Base-by-base conservation (phyloP, 1,140 invertebrate genomes). In the Samia ricini region DNA sequence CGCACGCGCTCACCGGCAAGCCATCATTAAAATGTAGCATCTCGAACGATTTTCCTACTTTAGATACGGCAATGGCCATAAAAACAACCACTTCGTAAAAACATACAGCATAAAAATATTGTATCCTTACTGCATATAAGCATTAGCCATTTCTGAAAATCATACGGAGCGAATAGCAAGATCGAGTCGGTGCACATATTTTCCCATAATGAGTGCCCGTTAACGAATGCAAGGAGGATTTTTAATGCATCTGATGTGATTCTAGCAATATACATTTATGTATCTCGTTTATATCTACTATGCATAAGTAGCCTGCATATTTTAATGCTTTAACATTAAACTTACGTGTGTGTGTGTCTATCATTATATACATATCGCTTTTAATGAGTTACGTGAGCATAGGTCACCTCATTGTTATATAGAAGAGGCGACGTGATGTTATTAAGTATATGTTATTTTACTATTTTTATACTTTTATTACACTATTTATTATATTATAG, bases 101-200 rank as follows among this genome's bases (percentile, higher is more conserved):
- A 88, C 82, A 70, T 26, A 74, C 66, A 60, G 85, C 82, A 90
- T 90, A 90, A 90, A 90, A 90, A 90, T 88, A 90, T 90, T 90
- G 85, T 86, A 88, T 88, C 87, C 84, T 81, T 85, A 80, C 72
- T 77, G 77, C 79, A 64, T 84, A 88, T 87, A 83, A 76, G 80
- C 79, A 68, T 71, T 73, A 66, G 76, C 84, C 85, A 84, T 86
- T 88, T 90, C 88, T 90, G 88, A 90, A 88, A 90, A 90, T 88
- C 88, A 90, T 86, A 88, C 88, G 85, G 88, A 78, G 84, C 80
- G 83, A 68, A 74, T 74, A 76, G 81, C 81, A 73, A 76, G 73
- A 83, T 72, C 79, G 64, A 85, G 79, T 84, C 70, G 74, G 67
- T 72, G 74, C 83, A 73, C 85, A 90, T 90, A 90, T 88, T 90